A percentile compares a stretch with the other conserved stretches of the same genome.
Evolutionary conservation across 1,140 invertebrate species (phyloP).

Genomic region (Mycetomoellerius zeteki): DNA sequence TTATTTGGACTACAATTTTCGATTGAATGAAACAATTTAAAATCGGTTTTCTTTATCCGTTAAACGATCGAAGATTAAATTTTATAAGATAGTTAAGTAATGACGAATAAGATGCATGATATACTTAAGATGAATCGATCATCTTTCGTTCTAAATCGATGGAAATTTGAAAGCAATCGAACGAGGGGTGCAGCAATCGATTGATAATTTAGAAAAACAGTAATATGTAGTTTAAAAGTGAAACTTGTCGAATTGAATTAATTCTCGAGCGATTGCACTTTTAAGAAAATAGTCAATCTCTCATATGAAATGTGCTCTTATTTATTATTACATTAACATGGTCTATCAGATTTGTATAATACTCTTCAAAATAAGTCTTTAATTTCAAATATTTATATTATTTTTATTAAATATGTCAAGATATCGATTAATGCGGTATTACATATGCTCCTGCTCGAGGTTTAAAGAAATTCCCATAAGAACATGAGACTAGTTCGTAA

Average conservation of each 20-base stretch:
- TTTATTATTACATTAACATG: conserved; percentile 14
- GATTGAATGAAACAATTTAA: conserved; percentile 36
- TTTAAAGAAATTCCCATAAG: conserved; percentile 63
- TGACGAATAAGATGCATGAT: conserved; percentile 44
- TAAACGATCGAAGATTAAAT: conserved; percentile 55
- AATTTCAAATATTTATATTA: conserved; percentile 15
- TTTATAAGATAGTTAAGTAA: conserved; percentile 58
- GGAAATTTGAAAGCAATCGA: conserved; percentile 64
- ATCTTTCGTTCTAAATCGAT: conserved; percentile 45
- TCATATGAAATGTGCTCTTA: not conserved
- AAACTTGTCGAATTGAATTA: conserved; percentile 44
- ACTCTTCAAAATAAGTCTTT: not conserved
- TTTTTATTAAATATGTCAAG: not conserved
- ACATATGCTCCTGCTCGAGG: conserved; percentile 25
- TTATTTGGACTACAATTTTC: conserved; percentile 33
- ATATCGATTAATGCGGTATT: not conserved
- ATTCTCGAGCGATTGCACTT: conserved; percentile 42
- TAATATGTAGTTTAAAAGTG: conserved; percentile 27
- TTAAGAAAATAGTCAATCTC: not conserved
- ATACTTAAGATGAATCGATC: conserved; percentile 34
- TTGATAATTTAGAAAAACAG: conserved; percentile 31
- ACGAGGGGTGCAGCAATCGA: not conserved
- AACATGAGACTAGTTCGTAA: conserved; percentile 79
- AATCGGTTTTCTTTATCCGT: conserved; percentile 35
- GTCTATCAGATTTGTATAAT: not conserved